Conservation (phyloP, 2,113 vertebrate genomes). For the Gavialis gangeticus region DNA sequence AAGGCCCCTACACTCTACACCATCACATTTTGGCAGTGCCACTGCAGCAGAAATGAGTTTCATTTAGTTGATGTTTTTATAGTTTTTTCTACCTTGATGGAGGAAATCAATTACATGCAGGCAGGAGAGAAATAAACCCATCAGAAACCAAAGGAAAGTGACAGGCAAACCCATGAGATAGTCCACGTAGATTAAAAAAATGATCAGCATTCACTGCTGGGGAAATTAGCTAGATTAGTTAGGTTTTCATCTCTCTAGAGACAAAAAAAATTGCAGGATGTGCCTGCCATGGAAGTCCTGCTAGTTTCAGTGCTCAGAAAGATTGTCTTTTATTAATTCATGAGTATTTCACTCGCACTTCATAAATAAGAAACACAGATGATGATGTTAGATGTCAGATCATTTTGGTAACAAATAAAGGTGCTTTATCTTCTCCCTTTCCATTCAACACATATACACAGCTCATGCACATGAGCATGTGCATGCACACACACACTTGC, state of each 20-base stretch:
- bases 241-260: conserved; percentile 1
- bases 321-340: conserved; percentile 64
- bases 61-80: background rate
- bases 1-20: background rate
- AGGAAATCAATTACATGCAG: conserved; percentile 17
- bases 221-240: conserved; percentile 26
- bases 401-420: conserved; percentile 61
- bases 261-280: conserved; percentile 27
- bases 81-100: conserved; percentile 12
- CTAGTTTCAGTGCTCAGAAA: conserved; percentile 52
- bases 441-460: background rate
- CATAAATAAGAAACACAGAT: conserved; percentile 73
- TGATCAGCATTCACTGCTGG: background rate
- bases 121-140: conserved; percentile 25
- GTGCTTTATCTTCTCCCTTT: conserved; percentile 50
- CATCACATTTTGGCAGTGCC: background rate
- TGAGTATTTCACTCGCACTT: conserved; percentile 73
- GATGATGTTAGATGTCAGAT: conserved; percentile 72
- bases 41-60: background rate
- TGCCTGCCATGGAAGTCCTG: background rate
- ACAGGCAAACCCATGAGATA: conserved; percentile 12
- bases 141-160: conserved; percentile 43
- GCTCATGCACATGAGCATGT: conserved; percentile 18
- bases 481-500: conserved; percentile 1
- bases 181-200: conserved; percentile 6